These are phyloP conservation scores for Oryzias javanicus DNA, from an alignment of 2,113 vertebrate species.

Conservation along the genomic window DNA sequence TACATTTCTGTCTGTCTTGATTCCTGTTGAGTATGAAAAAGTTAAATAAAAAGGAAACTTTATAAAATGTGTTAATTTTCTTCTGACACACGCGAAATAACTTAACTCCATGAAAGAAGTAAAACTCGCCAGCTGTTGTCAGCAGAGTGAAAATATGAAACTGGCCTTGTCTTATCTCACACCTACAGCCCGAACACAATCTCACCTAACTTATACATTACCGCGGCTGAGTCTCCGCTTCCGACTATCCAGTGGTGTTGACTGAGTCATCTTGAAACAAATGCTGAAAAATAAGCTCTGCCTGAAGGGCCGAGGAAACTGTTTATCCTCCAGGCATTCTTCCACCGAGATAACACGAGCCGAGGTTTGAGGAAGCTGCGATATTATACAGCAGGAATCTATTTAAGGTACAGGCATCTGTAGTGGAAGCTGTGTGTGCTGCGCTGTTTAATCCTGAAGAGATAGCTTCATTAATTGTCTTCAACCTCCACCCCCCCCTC, in stretches of 20 bases:
- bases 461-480: conserved; percentile 68
- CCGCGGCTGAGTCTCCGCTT: conserved; percentile 56
- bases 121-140: conserved; percentile 52
- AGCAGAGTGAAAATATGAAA: conserved; percentile 54
- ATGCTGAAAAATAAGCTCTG: conserved; percentile 46
- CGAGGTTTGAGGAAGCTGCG: conserved; percentile 37
- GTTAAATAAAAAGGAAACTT: conserved; percentile 5
- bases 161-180: conserved; percentile 67
- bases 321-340: conserved; percentile 62
- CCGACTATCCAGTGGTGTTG: conserved; percentile 40
- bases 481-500: conserved; percentile 6
- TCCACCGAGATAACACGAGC: conserved; percentile 43
- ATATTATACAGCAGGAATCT: conserved; percentile 46
- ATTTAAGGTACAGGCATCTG: conserved; percentile 35
- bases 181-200: conserved; percentile 50
- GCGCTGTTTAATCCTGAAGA: conserved; percentile 54
- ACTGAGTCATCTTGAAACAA: conserved; percentile 66
- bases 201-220: conserved; percentile 48
- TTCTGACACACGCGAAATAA: conserved; percentile 50
- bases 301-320: conserved; percentile 49
- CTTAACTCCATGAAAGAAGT: conserved; percentile 21
- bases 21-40: too few species aligned
- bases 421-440: conserved; percentile 26
- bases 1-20: too few species aligned
- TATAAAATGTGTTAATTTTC: conserved; percentile 38